phyloP scores from a whole-genome alignment of 2,797 vertebrate species.

The Rhadinocentrus ornatus region DNA sequence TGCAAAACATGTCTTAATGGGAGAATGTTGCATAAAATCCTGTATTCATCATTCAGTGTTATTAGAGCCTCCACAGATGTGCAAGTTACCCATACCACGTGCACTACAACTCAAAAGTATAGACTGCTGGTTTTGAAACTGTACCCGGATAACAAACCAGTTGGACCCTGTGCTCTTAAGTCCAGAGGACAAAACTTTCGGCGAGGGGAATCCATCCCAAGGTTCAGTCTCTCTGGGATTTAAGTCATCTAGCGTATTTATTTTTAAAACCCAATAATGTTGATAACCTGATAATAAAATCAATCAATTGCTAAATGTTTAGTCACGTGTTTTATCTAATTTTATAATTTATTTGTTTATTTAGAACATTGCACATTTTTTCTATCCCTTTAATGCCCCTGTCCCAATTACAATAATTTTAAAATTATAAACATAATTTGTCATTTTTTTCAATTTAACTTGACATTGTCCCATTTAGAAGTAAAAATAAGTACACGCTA shows the following conservation, averaged over 20 bases:
- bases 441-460: no score
- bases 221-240: background rate
- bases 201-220: background rate
- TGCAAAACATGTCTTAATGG: background rate
- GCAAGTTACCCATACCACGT: slow-evolving; percentile 2
- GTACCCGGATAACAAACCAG: background rate
- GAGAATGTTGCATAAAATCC: background rate
- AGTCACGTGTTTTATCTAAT: background rate
- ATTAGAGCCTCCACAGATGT: slow-evolving; percentile 1
- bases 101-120: background rate
- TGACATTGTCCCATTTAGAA: no score
- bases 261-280: no score
- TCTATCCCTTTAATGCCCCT: no score
- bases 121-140: background rate
- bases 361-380: no score
- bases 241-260: background rate
- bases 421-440: no score
- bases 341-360: background rate
- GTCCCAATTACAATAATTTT: no score
- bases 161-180: background rate
- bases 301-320: background rate
- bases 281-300: no score
- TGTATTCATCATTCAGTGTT: background rate
- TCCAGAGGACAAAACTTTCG: background rate
- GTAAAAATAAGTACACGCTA: no score